These are phyloP conservation scores for Apoderus coryli DNA, from an alignment of 2,888 invertebrate species.

Conservation along the genomic window DNA sequence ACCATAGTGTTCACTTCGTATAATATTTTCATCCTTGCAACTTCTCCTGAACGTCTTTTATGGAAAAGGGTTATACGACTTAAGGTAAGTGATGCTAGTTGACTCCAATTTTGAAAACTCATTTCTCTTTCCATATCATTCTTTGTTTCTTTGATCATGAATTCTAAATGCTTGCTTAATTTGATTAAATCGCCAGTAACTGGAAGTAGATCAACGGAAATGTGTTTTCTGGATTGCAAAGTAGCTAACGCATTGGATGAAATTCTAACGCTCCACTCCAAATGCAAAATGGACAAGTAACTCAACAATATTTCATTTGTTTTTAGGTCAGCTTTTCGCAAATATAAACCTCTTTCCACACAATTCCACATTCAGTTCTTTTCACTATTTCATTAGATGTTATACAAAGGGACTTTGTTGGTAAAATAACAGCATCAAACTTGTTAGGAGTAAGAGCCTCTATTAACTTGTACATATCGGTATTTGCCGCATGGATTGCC, in stretches of 20 bases:
- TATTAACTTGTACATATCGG: no score
- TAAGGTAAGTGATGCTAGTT: slow-evolving; percentile 11
- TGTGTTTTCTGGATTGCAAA: slow-evolving; percentile 13
- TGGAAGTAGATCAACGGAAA: slow-evolving; percentile 14
- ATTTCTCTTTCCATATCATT: slow-evolving; percentile 2
- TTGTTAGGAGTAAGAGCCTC: no score
- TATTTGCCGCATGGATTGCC: no score
- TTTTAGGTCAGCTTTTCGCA: no score
- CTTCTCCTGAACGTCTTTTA: slow-evolving; percentile 16
- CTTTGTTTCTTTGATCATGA: slow-evolving; percentile 9
- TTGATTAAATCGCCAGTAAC: slow-evolving; percentile 16
- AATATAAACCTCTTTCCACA: no score
- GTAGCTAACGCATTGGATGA: slow-evolving; percentile 16
- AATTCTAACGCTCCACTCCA: slow-evolving; percentile 16
- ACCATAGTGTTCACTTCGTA: slow-evolving; percentile 13
- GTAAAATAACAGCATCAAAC: no score
- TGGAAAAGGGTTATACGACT: slow-evolving; percentile 16
- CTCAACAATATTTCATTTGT: slow-evolving; percentile 10
- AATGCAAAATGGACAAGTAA: slow-evolving; percentile 13
- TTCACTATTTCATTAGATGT: no score
- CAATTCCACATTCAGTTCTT: no score
- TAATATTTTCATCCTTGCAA: slow-evolving; percentile 15
- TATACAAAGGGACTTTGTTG: no score
- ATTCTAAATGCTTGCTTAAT: slow-evolving; percentile 12
- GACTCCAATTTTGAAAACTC: slow-evolving; percentile 8